These are phyloP conservation scores for Porites evermanni DNA, from an alignment of 92 coral and sea anemone genomes.

Conservation along the genomic window DNA sequence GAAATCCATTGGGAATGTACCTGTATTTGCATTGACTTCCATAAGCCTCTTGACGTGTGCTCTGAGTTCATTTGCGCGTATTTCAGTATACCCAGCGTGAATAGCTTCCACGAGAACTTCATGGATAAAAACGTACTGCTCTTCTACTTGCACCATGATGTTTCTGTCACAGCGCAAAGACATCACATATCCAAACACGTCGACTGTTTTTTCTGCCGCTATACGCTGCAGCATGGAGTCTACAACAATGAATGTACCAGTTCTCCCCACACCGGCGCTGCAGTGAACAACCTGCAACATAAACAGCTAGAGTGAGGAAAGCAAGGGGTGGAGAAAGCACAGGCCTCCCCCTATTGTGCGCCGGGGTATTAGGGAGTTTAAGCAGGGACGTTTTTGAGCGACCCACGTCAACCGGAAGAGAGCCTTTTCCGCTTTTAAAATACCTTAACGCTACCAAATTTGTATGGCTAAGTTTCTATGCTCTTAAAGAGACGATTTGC, in stretches of 20 bases:
- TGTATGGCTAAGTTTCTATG: no score
- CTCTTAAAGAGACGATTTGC: no score
- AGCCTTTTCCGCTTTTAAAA: no score
- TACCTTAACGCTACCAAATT: no score
- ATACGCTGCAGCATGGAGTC: slow-evolving; percentile 90
- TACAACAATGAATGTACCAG: slow-evolving; percentile 90
- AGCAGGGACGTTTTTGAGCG: no score
- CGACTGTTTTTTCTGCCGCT: slow-evolving; percentile 76
- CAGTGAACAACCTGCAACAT: slow-evolving; percentile 87
- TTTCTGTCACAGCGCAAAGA: slow-evolving; percentile 82
- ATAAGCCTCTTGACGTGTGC: slow-evolving; percentile 60
- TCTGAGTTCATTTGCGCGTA: slow-evolving; percentile 81
- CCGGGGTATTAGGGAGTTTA: no score
- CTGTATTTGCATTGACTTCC: slow-evolving; percentile 70
- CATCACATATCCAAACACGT: slow-evolving; percentile 85
- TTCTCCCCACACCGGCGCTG: slow-evolving; percentile 97
- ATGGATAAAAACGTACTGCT: slow-evolving; percentile 90
- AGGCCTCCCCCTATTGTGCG: no score
- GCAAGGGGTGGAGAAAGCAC: no score
- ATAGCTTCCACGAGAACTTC: slow-evolving; percentile 90
- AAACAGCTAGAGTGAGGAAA: not conserved
- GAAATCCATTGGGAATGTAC: slow-evolving; percentile 27
- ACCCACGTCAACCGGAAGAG: no score
- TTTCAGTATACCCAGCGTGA: slow-evolving; percentile 87
- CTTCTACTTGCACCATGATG: slow-evolving; percentile 96